Conservation (phyloP, 2,113 vertebrate genomes). For the Phaetusa simplex region DNA sequence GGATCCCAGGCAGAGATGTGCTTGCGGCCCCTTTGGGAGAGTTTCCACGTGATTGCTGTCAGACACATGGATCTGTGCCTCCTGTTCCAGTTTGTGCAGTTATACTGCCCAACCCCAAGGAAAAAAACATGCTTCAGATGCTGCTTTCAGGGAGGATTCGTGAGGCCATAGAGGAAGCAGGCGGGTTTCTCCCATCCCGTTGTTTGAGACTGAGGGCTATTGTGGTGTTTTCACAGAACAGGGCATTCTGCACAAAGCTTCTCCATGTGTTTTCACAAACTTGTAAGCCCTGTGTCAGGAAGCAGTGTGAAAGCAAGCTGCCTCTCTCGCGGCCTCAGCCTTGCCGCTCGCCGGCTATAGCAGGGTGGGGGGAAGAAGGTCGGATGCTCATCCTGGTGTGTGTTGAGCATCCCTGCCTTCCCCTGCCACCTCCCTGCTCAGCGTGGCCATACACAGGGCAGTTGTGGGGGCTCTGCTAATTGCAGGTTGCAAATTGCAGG, state of each 20-base stretch:
- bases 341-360: background rate
- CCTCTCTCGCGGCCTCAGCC: background rate
- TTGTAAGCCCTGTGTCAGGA: background rate
- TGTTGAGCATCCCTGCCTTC: background rate
- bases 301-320: background rate
- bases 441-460: too few relatives aligned
- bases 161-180: background rate
- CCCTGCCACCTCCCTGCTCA: background rate
- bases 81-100: background rate
- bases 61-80: background rate
- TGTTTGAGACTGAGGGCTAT: background rate
- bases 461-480: background rate
- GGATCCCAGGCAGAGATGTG: background rate
- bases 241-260: background rate
- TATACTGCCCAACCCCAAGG: fast-evolving
- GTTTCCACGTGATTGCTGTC: background rate
- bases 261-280: background rate
- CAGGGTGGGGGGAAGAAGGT: background rate
- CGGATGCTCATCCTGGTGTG: background rate
- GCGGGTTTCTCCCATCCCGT: background rate
- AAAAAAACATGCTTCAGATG: background rate
- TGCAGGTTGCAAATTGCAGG: background rate
- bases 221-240: background rate
- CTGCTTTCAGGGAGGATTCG: background rate
- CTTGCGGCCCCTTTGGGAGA: background rate